Base-by-base conservation (phyloP, 1,140 invertebrate genomes). In the Euura saliciscinereae region DNA sequence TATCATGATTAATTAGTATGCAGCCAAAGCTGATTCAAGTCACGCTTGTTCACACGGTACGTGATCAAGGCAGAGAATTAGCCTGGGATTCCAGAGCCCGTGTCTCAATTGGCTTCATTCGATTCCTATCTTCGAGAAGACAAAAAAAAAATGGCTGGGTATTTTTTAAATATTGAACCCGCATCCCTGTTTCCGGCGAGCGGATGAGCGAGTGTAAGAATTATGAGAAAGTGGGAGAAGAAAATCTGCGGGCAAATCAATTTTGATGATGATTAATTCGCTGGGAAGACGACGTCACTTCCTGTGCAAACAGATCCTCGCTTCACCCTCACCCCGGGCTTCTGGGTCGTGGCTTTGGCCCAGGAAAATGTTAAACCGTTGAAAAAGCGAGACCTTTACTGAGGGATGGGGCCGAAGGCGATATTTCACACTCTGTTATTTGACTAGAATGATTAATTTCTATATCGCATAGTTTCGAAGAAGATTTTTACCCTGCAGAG, bases 261-360 rank as follows among this genome's bases (percentile, higher is more conserved):
- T n/a, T 2, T 59, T 59, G 51, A 59, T 59, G 51, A 59, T 59
- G 51, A 59, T 59, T 59, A 59, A 59, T 59, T 11, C 51, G 51
- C 13, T 8, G 51, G 51, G 13, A 59, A 59, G 10, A 6, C 13
- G 51, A 59, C 51, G 51, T 59, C 51, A 59, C 51, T 59, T 59
- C 51, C 51, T 6, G 51, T 59, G 3, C 51, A 59, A 59, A 59
- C 51, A 59, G 51, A 59, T 4, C 51, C 51, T 59, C 51, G 8
- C 51, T 59, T 59, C 51, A 8, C 51, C n/a, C 51, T 6, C 51
- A n/a, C 6, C 3, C 6, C 51, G 51, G 13, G 8, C 2, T 8
- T 59, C 6, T 3, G 51, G 51, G 10, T 6, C 5, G 51, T 11
- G 10, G 51, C 8, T 59, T 59, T 59, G 51, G 51, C 8, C 8